phyloP scores from a whole-genome alignment of 2,113 vertebrate genomes.

The Indicator maculatus region DNA sequence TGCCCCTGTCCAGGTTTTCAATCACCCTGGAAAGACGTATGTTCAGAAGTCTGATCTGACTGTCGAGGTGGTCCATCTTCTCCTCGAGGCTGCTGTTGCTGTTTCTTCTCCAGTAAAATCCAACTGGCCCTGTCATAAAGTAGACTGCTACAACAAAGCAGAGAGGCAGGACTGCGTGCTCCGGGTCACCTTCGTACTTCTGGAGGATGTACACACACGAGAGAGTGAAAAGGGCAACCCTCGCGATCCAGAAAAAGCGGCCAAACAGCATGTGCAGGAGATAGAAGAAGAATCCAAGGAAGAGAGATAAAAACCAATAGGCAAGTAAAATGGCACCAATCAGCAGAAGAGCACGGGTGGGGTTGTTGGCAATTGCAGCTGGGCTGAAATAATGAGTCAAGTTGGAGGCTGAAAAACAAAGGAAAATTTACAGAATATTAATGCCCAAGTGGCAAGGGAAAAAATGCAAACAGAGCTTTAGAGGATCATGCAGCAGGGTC shows the following conservation, averaged over 20 bases:
- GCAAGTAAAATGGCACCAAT: constrained; percentile 85
- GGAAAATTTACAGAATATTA: background rate
- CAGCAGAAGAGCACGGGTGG: constrained; percentile 84
- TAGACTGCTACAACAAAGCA: constrained; percentile 93
- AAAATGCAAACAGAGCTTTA: background rate
- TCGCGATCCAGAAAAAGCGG: constrained; percentile 92
- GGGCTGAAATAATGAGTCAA: constrained; percentile 92
- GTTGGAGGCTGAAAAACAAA: constrained; percentile 85
- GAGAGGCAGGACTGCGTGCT: constrained; percentile 87
- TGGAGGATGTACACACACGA: constrained; percentile 96
- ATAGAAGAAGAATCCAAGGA: constrained; percentile 90
- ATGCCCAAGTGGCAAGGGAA: background rate
- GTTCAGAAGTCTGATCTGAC: constrained; percentile 93
- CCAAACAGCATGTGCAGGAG: constrained; percentile 88
- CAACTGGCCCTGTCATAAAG: constrained; percentile 94
- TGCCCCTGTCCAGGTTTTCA: constrained; percentile 85
- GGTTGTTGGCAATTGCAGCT: constrained; percentile 80
- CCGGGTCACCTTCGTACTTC: constrained; percentile 93
- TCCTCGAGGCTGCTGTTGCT: constrained; percentile 86
- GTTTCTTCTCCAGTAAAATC: constrained; percentile 88
- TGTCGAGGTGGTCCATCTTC: constrained; percentile 94
- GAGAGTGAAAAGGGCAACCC: constrained; percentile 88
- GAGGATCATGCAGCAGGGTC: background rate
- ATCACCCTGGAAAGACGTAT: constrained; percentile 92
- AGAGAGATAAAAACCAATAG: constrained; percentile 90